Conservation (phyloP, 2,797 vertebrate species). For the Columba guinea region DNA sequence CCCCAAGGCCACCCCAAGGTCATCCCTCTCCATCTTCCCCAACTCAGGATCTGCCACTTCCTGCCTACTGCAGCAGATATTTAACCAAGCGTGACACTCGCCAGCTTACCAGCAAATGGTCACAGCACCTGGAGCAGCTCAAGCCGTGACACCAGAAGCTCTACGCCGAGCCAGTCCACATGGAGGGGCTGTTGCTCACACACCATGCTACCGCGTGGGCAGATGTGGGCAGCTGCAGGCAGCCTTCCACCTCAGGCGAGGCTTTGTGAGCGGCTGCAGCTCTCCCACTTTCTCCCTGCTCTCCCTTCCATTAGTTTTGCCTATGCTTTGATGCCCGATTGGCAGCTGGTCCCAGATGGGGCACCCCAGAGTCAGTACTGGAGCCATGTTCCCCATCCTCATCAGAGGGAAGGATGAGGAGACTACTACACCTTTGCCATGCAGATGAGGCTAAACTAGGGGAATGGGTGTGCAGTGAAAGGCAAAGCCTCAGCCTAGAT, state of each 20-base stretch:
- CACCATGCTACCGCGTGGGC: background rate
- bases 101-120: background rate
- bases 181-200: background rate
- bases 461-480: background rate
- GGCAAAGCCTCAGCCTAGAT: background rate
- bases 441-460: background rate
- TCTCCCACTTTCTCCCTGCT: background rate
- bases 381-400: background rate
- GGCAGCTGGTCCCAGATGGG: background rate
- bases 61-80: background rate
- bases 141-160: fast-evolving
- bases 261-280: background rate
- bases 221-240: background rate
- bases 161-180: fast-evolving
- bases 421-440: background rate
- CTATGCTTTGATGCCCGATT: no score
- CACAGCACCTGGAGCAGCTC: background rate
- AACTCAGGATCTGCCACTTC: fast-evolving
- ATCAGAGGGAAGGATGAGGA: background rate
- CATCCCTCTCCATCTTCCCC: background rate
- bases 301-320: background rate
- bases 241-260: background rate
- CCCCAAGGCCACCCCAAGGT: constrained; percentile 20
- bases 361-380: no score
- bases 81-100: fast-evolving